Evolutionary conservation across 2,113 vertebrate genomes (phyloP), one percentile per base, ranked within the genome.

Genomic region (Origma solitaria): DNA sequence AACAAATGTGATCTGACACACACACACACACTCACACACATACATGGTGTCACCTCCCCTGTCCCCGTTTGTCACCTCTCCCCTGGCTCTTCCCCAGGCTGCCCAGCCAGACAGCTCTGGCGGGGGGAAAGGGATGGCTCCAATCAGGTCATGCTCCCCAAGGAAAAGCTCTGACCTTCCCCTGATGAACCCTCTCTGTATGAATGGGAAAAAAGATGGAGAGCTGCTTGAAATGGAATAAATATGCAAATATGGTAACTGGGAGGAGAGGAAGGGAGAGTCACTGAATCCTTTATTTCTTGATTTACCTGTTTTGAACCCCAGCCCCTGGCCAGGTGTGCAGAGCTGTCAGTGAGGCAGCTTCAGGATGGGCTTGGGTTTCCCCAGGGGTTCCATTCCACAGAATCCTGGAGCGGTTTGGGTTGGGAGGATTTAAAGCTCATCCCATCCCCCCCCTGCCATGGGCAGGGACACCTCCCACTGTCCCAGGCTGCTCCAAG

Each of bases 1-100:
- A 62, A 44, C 11, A 78, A 83, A 94, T 73, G 51, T 58, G 76
- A 83, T 78, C 56, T 86, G 25, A 79, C 83, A 68, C 73, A 61
- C 79, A 37, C 22, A 5, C 13, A 4, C 6, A 77, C 82, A 68
- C 72, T 13, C 73, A 61, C 79, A 37, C 22, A 5, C 13, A 4
- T 5, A 77, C 82, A 68, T 68, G 1, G 71, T 8, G 3, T 78
- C 73, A 69, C 47, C 12, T 82, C 58, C 44, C 35, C 61, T 51
- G 42, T 85, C 71, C 61, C 38, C 4, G 1, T 73, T 60, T 50
- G 30, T 72, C 66, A 38, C 33, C 4, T 68, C 31, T 54, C 23
- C 37, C 51, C 69, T 53, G 62, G 28, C 72, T 15, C 60, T 47
- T 35, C 86, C 37, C 9, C 73, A 14, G 28, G 7, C 79, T 93